Conservation (phyloP, 1,140 invertebrate genomes). For the Lordiphosa collinella region DNA sequence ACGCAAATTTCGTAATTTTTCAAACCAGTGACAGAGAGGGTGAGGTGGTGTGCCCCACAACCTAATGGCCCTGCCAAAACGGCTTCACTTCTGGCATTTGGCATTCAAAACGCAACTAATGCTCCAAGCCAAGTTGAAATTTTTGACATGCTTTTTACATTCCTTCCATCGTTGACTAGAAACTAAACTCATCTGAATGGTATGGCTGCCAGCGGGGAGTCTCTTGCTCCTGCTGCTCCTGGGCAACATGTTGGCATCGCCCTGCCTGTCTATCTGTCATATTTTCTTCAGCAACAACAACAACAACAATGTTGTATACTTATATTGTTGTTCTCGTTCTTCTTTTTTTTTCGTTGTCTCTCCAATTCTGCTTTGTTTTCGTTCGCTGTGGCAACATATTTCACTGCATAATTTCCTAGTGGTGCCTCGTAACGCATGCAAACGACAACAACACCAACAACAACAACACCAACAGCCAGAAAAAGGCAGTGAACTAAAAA, state of each 20-base stretch:
- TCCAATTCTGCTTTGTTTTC: conserved; percentile 21
- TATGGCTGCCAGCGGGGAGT: neutral
- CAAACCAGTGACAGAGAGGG: no score
- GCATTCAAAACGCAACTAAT: conserved; percentile 62
- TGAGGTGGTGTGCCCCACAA: no score
- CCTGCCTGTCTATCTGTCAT: conserved; percentile 48
- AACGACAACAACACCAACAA: conserved; percentile 54
- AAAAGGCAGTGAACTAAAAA: conserved; percentile 63
- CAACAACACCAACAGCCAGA: conserved; percentile 23
- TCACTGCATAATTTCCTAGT: conserved; percentile 73
- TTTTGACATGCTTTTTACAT: conserved; percentile 75
- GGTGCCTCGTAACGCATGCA: conserved; percentile 57
- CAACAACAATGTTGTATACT: conserved; percentile 6
- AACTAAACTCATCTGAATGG: no score
- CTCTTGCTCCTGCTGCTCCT: conserved; percentile 7
- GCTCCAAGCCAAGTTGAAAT: conserved; percentile 40
- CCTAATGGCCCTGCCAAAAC: neutral
- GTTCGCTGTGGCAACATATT: conserved; percentile 66
- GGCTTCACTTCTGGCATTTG: conserved; percentile 44
- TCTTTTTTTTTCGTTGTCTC: conserved; percentile 13
- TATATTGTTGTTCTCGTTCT: conserved; percentile 19
- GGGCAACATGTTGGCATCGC: conserved; percentile 51
- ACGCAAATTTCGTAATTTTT: no score
- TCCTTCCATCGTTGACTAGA: conserved; percentile 29
- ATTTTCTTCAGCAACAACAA: conserved; percentile 48